phyloP scores from a whole-genome alignment of 1,140 invertebrate genomes.

The Protaetia brevitarsis region DNA sequence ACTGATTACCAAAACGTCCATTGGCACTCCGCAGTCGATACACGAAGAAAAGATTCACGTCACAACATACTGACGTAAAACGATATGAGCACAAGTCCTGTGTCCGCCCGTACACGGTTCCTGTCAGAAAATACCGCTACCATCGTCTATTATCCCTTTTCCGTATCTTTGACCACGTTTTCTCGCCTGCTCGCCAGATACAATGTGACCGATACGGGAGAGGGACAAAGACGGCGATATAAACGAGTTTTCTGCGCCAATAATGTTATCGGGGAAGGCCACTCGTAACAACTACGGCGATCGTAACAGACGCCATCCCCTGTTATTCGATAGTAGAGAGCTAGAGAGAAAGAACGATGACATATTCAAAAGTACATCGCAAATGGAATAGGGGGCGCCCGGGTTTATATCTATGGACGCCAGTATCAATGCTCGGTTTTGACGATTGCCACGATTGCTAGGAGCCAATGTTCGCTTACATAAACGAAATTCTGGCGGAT shows the following conservation, averaged over 20 bases:
- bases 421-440: neutral
- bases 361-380: conserved; percentile 2
- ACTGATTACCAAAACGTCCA: neutral
- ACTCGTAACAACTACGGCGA: conserved; percentile 1
- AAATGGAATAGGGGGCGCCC: neutral
- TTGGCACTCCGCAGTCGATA: neutral
- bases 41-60: neutral
- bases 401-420: neutral
- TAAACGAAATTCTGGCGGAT: no score
- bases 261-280: neutral
- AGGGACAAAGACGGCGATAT: conserved; percentile 1
- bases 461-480: no score
- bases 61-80: neutral
- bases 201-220: neutral
- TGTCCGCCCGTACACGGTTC: neutral
- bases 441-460: neutral
- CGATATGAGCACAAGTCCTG: neutral
- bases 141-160: neutral
- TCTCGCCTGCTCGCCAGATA: neutral
- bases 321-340: neutral
- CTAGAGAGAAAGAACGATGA: neutral
- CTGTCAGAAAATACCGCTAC: neutral
- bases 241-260: conserved; percentile 11
- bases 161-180: neutral
- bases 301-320: neutral